Evolutionary conservation across 2,888 invertebrate genomes (phyloP).

Genomic region (Drosophila picticornis): DNA sequence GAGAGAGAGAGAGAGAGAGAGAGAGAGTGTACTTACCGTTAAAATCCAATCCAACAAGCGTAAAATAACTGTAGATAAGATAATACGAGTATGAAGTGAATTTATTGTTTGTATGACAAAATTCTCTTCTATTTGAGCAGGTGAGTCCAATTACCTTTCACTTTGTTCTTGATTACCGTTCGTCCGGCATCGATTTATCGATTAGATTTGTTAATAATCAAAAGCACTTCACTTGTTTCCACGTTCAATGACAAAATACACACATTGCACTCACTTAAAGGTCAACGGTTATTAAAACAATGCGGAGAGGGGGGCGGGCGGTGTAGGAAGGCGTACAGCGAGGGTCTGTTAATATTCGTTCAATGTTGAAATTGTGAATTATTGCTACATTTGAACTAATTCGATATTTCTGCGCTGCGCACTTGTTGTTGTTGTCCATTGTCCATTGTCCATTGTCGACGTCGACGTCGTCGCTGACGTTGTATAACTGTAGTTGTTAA

Average conservation of each 20-base stretch:
- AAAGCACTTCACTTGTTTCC: not conserved
- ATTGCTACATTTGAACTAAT: constrained; percentile 26
- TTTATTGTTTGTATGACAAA: not conserved
- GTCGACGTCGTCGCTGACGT: constrained; percentile 1
- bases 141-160: not conserved
- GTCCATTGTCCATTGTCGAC: not conserved
- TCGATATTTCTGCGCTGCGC: constrained; percentile 31
- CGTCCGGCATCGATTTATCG: constrained; percentile 46
- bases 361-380: constrained; percentile 8
- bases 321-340: not conserved
- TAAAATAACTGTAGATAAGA: constrained; percentile 1
- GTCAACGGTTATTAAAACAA: constrained; percentile 1
- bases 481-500: constrained; percentile 2
- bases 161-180: constrained; percentile 4
- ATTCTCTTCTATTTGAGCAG: not conserved
- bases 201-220: constrained; percentile 35
- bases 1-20: not conserved
- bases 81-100: not conserved
- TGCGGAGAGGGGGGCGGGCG: no score
- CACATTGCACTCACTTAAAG: constrained; percentile 14
- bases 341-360: not conserved
- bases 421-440: not conserved
- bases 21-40: not conserved
- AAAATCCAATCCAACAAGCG: not conserved
- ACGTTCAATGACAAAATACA: not conserved